Evolutionary conservation across 1,140 invertebrate species (phyloP).

Genomic region (Hestina assimilis): DNA sequence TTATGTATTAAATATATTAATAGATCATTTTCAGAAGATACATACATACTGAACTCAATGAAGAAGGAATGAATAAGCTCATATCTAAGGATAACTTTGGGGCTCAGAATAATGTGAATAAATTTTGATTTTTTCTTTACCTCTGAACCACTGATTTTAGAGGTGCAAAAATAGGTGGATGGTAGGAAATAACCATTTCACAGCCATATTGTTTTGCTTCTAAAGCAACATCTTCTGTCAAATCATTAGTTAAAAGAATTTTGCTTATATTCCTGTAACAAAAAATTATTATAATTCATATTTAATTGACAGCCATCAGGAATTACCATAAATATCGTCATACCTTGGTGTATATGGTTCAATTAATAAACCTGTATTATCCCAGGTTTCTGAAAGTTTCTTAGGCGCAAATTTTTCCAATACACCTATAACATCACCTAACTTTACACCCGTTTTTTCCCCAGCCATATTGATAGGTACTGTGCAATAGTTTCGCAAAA

Average conservation of each 20-base stretch:
- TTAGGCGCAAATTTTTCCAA: constrained; percentile 86
- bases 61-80: no score
- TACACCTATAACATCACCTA: constrained; percentile 80
- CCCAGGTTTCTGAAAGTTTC: constrained; percentile 91
- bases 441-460: constrained; percentile 67
- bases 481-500: constrained; percentile 32
- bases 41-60: no score
- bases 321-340: background rate
- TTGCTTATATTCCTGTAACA: constrained; percentile 77
- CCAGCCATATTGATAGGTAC: constrained; percentile 44
- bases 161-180: constrained; percentile 95
- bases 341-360: constrained; percentile 84
- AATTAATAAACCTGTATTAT: constrained; percentile 96
- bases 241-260: constrained; percentile 95
- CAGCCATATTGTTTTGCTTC: constrained; percentile 86
- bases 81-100: no score
- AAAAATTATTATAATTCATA: constrained; percentile 4
- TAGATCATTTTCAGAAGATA: no score
- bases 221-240: constrained; percentile 92
- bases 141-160: constrained; percentile 91
- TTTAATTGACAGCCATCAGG: background rate
- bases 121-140: no score
- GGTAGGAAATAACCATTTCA: constrained; percentile 95
- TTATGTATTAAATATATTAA: no score
- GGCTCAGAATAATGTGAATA: no score